Base-by-base conservation (phyloP, 2,888 invertebrate genomes). In the Elegia similella region DNA sequence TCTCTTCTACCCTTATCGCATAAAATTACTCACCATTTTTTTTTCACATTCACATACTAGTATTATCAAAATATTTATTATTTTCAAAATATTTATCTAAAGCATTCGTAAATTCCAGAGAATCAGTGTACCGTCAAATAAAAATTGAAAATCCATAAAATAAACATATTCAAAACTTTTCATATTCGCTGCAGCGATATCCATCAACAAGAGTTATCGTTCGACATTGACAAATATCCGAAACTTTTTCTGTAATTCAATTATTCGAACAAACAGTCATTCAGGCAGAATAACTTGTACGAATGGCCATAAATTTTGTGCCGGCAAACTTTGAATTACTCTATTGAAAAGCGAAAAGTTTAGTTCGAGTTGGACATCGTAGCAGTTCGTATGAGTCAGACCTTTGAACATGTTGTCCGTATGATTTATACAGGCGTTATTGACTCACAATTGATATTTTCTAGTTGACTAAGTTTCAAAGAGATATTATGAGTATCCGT, bases 331-430 rank as follows among this genome's bases (percentile, higher is more conserved):
- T 64, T 48, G 60, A 56, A 63, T 63, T 58, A 54, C 58, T 59
- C 58, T 55, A 61, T 64, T 64, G 62, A 62, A 59, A 64, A 62
- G 59, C 57, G 58, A 48, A 42, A 46, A 55, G 56, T 42, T 60
- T 60, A 50, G 54, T 13, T 48, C 47, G 13, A 62, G 59, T 59
- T 57, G 53, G 54, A 58, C 60, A 17, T 42, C n/a, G 12, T 3
- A 15, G 34, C 12, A 48, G 13, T 50, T 17, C 34, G 34, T 50
- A 50, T 50, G 50, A 50, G 50, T 50, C 16, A 50, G 50, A 34
- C 30, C 17, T 50, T 50, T 38, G 50, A 48, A 34, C 50, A 34
- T 50, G 50, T 34, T 50, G 50, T 50, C 34, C 17, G n/a, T 50
- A 50, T 50, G 50, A 50, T 50, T 17, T 50, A 38, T 50, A 1